phyloP scores from a whole-genome alignment of 2,888 invertebrate genomes.

The Aleiodes leptofemur region DNA sequence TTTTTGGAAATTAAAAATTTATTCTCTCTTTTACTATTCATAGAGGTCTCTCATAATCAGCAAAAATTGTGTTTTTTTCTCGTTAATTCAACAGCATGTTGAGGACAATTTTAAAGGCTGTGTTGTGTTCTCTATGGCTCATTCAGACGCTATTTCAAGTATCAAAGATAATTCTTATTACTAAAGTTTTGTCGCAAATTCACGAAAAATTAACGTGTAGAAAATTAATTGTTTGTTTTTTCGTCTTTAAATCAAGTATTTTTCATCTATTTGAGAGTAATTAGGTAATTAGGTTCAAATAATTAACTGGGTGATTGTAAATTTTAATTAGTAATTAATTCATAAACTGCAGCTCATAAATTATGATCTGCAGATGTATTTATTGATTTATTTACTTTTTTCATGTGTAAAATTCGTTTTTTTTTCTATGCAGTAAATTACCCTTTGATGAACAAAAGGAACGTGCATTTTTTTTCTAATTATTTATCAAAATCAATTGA shows the following conservation, averaged over 20 bases:
- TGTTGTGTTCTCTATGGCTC: conserved; percentile 58
- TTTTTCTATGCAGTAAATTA: conserved; percentile 38
- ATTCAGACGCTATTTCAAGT: conserved; percentile 68
- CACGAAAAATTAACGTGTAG: too few relatives aligned
- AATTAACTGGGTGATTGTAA: too few relatives aligned
- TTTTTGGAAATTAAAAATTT: conserved; percentile 32
- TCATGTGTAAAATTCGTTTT: background rate
- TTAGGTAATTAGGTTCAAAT: too few relatives aligned
- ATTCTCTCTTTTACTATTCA: too few relatives aligned
- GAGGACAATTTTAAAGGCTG: conserved; percentile 67
- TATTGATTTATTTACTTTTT: background rate
- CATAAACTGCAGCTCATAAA: conserved; percentile 29
- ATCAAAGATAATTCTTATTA: conserved; percentile 67
- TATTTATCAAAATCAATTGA: background rate
- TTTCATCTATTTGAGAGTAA: background rate
- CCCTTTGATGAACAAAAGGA: conserved; percentile 41
- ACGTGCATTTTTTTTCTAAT: conserved; percentile 34
- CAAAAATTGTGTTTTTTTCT: conserved; percentile 48
- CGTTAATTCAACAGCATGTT: conserved; percentile 65
- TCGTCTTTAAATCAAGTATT: background rate
- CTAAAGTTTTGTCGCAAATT: conserved; percentile 34
- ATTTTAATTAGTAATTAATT: too few relatives aligned
- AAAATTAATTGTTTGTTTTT: too few relatives aligned
- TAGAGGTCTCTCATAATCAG: conserved; percentile 55
- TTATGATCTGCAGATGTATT: conserved; percentile 33